Base-by-base conservation (phyloP, 2,113 vertebrate species). In the Anthoscopus minutus region DNA sequence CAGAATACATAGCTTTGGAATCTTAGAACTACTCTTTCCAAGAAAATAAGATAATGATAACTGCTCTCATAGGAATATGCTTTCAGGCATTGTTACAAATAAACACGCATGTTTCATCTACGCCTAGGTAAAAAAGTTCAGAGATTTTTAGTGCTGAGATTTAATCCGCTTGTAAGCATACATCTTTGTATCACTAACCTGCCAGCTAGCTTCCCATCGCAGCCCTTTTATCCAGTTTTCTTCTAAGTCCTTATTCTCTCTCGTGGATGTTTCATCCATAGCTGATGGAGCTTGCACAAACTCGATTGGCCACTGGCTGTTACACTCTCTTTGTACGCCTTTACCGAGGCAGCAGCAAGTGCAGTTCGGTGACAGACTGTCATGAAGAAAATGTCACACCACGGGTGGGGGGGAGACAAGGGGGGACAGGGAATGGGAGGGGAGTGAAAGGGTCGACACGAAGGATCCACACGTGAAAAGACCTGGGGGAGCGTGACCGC, bases 311-410 rank as follows among this genome's bases (percentile, higher is more conserved):
- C 96, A 97, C 97, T 89, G 95, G 97, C 96, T 97, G 96, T 97
- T 96, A 97, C 97, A 96, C 98, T 98, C 96, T 97, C 98, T 97
- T 98, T 98, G 98, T 97, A 97, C 97, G 96, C 97, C 95, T 97
- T 97, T 98, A 97, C 97, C 70, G 97, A 98, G 96, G 98, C 98
- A 95, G 98, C 98, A 97, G 97, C 97, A 78, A 98, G 94, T 89
- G 94, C 96, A 97, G 94, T 92, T 98, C 97, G 62, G 97, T 97
- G 97, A 97, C 97, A 98, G 98, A 97, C 97, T 98, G 98, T 99
- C 97, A 97, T 97, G 96, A 98, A 98, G 97, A 95, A 98, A 98
- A 98, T 97, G 98, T 98, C 98, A 98, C 98, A 98, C 97, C 96
- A 97, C 86, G 96, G 94, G 94, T 94, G 85, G 97, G 96, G 96